Conservation (phyloP, 2,888 invertebrate species). For the Thecocarcelia acutangulata region DNA sequence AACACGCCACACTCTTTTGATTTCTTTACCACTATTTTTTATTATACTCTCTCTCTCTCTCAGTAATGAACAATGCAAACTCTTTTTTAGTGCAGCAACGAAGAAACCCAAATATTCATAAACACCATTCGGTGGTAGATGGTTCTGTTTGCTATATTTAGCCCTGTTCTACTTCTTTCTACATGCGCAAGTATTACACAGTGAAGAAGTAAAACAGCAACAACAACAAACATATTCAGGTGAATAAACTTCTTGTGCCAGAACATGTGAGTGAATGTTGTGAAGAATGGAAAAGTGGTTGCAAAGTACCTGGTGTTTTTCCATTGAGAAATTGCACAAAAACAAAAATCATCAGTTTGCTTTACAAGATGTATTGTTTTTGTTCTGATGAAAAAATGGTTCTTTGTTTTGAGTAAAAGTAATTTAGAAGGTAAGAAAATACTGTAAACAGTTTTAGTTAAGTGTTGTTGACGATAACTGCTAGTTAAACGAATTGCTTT, state of each 20-base stretch:
- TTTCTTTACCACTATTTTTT: not conserved
- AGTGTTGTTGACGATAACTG: too few relatives aligned
- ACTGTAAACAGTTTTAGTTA: too few relatives aligned
- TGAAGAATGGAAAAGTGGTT: not conserved
- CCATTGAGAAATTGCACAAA: conserved; percentile 13
- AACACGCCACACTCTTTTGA: not conserved
- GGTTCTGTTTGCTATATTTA: conserved; percentile 56
- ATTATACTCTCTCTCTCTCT: not conserved
- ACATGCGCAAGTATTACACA: conserved; percentile 1
- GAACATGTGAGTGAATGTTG: not conserved
- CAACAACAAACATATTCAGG: conserved; percentile 1
- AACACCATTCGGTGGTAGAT: conserved; percentile 33
- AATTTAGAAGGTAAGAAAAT: not conserved
- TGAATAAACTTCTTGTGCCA: conserved; percentile 41
- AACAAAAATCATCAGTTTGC: too few relatives aligned
- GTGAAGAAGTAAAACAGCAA: not conserved
- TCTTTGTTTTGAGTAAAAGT: not conserved
- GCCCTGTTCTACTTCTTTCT: conserved; percentile 43
- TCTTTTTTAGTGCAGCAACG: not conserved
- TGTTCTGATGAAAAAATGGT: too few relatives aligned
- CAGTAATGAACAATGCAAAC: not conserved
- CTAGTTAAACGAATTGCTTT: too few relatives aligned
- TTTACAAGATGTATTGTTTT: too few relatives aligned
- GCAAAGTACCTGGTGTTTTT: conserved; percentile 26
- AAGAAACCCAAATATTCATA: conserved; percentile 4